Evolutionary conservation across 1,140 invertebrate species (phyloP).

Genomic region (Thalassaphorura encarpata): DNA sequence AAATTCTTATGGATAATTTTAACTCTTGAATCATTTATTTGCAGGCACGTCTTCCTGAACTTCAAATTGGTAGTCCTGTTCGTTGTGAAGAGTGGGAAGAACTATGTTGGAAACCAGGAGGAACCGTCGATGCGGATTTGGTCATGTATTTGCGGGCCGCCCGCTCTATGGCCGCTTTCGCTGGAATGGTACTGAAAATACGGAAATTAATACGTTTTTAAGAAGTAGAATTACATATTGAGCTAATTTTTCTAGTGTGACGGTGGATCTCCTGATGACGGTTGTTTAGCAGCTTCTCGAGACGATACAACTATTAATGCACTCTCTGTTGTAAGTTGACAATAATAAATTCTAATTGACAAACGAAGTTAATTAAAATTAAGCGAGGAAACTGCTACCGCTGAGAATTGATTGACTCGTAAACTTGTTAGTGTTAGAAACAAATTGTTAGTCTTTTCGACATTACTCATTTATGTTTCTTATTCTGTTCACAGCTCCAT

Average conservation of each 20-base stretch:
- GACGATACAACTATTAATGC: slow-evolving; percentile 98
- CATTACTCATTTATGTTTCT: not conserved
- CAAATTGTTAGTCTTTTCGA: no score
- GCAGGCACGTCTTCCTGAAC: slow-evolving; percentile 68
- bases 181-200: slow-evolving; percentile 14
- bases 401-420: no score
- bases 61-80: slow-evolving; percentile 50
- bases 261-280: slow-evolving; percentile 91
- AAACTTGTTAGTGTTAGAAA: no score
- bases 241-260: slow-evolving; percentile 51
- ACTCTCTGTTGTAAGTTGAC: slow-evolving; percentile 64
- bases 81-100: slow-evolving; percentile 69
- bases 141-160: slow-evolving; percentile 95
- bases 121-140: slow-evolving; percentile 80
- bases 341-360: slow-evolving; percentile 21
- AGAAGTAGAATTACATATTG: no score
- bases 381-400: no score
- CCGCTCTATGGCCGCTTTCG: slow-evolving; percentile 64
- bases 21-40: slow-evolving; percentile 26
- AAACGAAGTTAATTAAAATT: slow-evolving; percentile 35
- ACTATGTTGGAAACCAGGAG: slow-evolving; percentile 81
- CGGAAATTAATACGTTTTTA: no score
- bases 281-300: slow-evolving; percentile 86
- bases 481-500: slow-evolving; percentile 55
- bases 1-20: not conserved